Base-by-base conservation (phyloP, 2,888 invertebrate genomes). In the Xylota segnis region DNA sequence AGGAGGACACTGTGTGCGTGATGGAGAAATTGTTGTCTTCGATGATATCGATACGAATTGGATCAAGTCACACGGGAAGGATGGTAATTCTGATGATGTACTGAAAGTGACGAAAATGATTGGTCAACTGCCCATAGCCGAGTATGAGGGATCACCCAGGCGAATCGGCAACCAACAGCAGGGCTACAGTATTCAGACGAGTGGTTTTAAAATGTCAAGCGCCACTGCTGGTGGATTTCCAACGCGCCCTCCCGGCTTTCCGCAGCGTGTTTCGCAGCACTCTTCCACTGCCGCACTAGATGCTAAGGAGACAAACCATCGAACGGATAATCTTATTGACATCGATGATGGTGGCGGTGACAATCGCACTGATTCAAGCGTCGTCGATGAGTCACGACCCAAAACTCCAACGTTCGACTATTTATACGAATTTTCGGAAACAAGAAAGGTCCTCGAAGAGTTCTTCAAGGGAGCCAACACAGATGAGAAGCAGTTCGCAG, bases 371-470 rank as follows among this genome's bases (percentile, higher is more conserved):
- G 77, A 65, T 27, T 56, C 52, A 56, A 76, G 7, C 59, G 78
- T 29, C 50, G 27, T 54, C 14, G 87, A 59, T 77, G 87, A 86
- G 56, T 88, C 76, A 2, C 87, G 89, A 45, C 87, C 90, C 9
- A 90, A 90, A 76, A 93, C 93, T 34, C 93, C 96, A 16, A 96
- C 97, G 3, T 97, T 97, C 91, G 97, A 97, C 93, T 97, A 97
- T 93, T 92, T 97, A 87, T 97, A 97, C 92, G 98, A 98, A 92
- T 97, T 97, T 93, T 97, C 97, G 0, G 97, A 98, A 93, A 98
- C 98, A 27, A 94, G 97, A 88, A 97, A 97, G 93, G 97, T 98
- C 58, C 93, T 98, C 52, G 97, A 98, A 90, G 97, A 98, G 93
- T 98, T 98, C 93, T 98, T 97, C 93, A 95, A 96, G 90, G 96